Evolutionary conservation across 2,797 vertebrate species (phyloP).

Genomic region (Sardinella longiceps): DNA sequence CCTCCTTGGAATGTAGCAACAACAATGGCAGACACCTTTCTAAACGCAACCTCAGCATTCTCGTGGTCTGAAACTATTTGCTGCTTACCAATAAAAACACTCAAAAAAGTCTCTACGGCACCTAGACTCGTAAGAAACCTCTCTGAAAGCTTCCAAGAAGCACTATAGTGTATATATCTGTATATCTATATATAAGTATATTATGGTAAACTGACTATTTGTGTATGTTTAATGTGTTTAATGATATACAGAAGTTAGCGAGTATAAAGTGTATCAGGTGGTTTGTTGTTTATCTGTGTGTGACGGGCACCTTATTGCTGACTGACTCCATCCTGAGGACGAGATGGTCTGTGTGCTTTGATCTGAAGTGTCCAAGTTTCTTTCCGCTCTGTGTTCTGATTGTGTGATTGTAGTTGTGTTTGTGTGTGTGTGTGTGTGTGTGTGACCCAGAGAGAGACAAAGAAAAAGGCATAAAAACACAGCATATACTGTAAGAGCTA

Average conservation of each 20-base stretch:
- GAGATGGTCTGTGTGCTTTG: conserved; percentile 44
- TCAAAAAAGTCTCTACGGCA: neutral
- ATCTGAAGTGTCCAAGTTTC: neutral
- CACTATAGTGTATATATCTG: neutral
- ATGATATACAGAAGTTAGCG: conserved; percentile 51
- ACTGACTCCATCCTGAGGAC: conserved; percentile 51
- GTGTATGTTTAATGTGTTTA: neutral
- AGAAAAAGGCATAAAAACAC: neutral
- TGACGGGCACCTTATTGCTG: conserved; percentile 68
- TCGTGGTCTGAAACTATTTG: neutral
- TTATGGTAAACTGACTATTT: neutral
- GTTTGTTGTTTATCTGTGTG: conserved; percentile 26
- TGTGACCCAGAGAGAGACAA: neutral
- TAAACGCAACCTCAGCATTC: neutral
- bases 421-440: neutral
- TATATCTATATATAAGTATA: no score
- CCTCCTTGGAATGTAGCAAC: conserved; percentile 73
- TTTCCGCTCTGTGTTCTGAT: conserved; percentile 8
- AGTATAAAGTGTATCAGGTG: conserved; percentile 37
- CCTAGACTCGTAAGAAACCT: neutral
- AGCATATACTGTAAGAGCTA: no score
- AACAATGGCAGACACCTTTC: conserved; percentile 44
- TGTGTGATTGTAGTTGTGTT: conserved; percentile 37
- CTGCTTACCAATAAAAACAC: neutral
- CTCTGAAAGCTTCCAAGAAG: neutral